Evolutionary conservation across 1,140 invertebrate species (phyloP).

Genomic region (Neodiprion pinetum): DNA sequence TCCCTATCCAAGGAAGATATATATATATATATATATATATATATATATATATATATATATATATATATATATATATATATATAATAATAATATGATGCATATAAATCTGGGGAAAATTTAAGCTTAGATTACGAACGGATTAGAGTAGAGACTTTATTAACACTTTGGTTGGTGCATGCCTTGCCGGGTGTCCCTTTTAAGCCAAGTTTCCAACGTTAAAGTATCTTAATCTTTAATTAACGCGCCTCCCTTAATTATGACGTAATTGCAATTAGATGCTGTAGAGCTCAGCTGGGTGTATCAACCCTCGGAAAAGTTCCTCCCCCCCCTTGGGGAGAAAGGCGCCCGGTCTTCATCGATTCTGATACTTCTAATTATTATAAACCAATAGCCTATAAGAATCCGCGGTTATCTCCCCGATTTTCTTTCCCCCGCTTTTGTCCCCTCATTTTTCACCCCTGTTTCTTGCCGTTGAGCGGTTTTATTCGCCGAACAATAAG

Average conservation of each 20-base stretch:
- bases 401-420: not conserved
- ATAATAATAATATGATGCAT: not conserved
- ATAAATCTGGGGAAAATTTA: not conserved
- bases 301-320: conserved; percentile 18
- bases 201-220: conserved; percentile 35
- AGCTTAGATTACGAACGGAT: conserved; percentile 11
- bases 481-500: no score
- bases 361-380: conserved; percentile 42
- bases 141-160: conserved; percentile 14
- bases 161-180: not conserved
- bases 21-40: not conserved
- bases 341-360: conserved; percentile 21
- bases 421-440: no score
- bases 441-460: no score
- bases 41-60: not conserved
- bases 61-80: not conserved
- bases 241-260: conserved; percentile 42
- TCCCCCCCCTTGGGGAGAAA: conserved; percentile 23
- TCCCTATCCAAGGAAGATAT: no score
- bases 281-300: conserved; percentile 26
- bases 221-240: conserved; percentile 55
- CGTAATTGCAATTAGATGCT: conserved; percentile 47
- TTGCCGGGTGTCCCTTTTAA: conserved; percentile 36
- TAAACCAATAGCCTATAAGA: conserved; percentile 28
- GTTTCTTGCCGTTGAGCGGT: no score